Base-by-base conservation (phyloP, 2,113 vertebrate species). In the Nothoprocta perdicaria region DNA sequence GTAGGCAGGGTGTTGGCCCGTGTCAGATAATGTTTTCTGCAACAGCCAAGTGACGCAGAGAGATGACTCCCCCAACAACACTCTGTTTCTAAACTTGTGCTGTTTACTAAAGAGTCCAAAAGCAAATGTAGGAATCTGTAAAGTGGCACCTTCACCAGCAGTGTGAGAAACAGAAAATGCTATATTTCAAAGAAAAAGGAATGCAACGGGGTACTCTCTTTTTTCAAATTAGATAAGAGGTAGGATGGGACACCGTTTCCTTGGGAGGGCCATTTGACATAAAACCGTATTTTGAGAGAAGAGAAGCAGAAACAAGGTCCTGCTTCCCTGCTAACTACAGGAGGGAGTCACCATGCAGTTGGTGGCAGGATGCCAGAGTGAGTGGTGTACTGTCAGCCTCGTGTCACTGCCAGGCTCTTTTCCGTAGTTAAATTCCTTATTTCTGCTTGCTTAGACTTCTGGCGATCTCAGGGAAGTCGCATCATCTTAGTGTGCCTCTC, bases 371-470 rank as follows among this genome's bases (percentile, higher is more conserved):
- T 24, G 22, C 18, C 66, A 78, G 24, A 50, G 60, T 9, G 24
- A 33, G 31, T 0, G 7, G 13, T 21, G 9, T 69, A 38, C 18
- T 60, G 57, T 15, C 58, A 92, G 31, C 52, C 38, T 79, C 35
- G 6, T 48, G 21, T 52, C 1, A 1, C 14, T 12, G 7, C 60
- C 1, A 0, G 1, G 13, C 60, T 31, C 65, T 88, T 35, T 7
- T 23, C 41, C 53, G 33, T 35, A n/a, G 19, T 15, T 38, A 24
- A 9, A 2, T 17, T 93, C 38, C 27, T 27, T 6, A 33, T 62
- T 31, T 83, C 55, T 75, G 57, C n/a, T 69, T 41, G 11, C 48
- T 9, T 76, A 12, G 21, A 12, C 15, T 83, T 86, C 38, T 17
- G 19, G 29, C 93, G 27, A 92, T 14, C 41, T 38, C 29, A 16